phyloP scores from a whole-genome alignment of 2,113 vertebrate species.

The Pterocles gutturalis region DNA sequence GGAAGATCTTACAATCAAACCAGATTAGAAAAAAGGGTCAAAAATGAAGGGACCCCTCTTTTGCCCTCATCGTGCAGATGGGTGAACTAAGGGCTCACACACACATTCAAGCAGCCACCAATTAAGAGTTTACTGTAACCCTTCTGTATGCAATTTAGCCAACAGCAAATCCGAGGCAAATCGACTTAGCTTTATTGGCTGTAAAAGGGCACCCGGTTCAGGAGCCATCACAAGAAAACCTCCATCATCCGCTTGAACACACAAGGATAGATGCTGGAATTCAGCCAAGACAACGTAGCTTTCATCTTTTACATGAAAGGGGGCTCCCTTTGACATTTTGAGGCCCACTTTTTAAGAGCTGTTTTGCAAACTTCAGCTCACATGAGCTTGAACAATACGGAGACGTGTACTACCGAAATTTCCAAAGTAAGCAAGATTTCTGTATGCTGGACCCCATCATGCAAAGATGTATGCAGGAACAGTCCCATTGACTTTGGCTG shows the following conservation, averaged over 20 bases:
- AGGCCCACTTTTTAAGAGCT: slow-evolving; percentile 12
- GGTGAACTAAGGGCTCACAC: background rate
- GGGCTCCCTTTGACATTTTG: slow-evolving; percentile 39
- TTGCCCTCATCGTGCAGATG: background rate
- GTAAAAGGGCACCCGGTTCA: background rate
- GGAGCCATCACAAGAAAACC: slow-evolving; percentile 39
- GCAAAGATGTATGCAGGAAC: accelerated
- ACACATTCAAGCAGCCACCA: background rate
- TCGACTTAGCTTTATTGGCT: background rate
- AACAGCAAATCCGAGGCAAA: slow-evolving; percentile 3
- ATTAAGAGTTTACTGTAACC: slow-evolving; percentile 24
- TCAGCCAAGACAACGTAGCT: slow-evolving; percentile 16
- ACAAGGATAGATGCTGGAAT: slow-evolving; percentile 32
- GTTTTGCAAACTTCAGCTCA: background rate
- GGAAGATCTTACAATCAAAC: background rate
- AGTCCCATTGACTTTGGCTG: background rate
- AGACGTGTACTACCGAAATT: accelerated
- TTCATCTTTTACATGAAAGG: slow-evolving; percentile 55
- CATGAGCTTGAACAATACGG: background rate
- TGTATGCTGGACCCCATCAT: accelerated
- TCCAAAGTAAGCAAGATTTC: background rate
- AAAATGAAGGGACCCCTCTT: background rate
- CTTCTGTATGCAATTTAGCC: background rate
- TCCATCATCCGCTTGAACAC: slow-evolving; percentile 19
- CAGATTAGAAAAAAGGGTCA: background rate